These are phyloP conservation scores for Seriola rivoliana DNA, from an alignment of 2,113 vertebrate genomes.

Conservation along the genomic window DNA sequence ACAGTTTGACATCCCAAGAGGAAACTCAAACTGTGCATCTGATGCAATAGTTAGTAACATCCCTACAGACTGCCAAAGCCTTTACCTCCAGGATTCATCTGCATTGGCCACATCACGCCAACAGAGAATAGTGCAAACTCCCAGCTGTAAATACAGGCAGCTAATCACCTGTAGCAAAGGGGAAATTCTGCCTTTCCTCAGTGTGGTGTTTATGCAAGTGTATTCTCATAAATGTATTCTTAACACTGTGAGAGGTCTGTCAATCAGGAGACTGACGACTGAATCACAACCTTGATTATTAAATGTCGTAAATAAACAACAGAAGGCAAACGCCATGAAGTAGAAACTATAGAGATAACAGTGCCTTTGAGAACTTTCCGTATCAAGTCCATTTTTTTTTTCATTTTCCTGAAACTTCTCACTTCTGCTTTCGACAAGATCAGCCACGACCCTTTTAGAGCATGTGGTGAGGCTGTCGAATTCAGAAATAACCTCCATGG, in stretches of 20 bases:
- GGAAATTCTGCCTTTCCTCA: slow-evolving; percentile 23
- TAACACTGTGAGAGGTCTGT: background rate
- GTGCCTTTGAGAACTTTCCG: slow-evolving; percentile 74
- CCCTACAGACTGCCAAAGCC: slow-evolving; percentile 61
- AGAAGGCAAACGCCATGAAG: background rate
- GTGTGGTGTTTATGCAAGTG: background rate
- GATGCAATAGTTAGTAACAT: slow-evolving; percentile 85
- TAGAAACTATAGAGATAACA: slow-evolving; percentile 45
- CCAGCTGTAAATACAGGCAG: slow-evolving; percentile 37
- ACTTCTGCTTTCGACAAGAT: slow-evolving; percentile 87
- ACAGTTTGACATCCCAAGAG: slow-evolving; percentile 49
- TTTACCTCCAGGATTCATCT: slow-evolving; percentile 60
- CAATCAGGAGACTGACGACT: background rate
- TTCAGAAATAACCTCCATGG: slow-evolving; percentile 85
- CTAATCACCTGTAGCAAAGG: slow-evolving; percentile 44
- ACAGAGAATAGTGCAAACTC: slow-evolving; percentile 24
- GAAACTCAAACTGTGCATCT: slow-evolving; percentile 67
- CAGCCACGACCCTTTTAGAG: slow-evolving; percentile 78
- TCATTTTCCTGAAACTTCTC: slow-evolving; percentile 87
- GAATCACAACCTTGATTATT: slow-evolving; percentile 4
- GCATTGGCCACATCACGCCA: slow-evolving; percentile 3
- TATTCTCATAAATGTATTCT: background rate
- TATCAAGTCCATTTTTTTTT: slow-evolving; percentile 71
- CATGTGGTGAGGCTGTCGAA: slow-evolving; percentile 82
- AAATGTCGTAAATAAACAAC: background rate